Evolutionary conservation across 2,888 invertebrate genomes (phyloP).

Genomic region (Synergus umbraculus): DNA sequence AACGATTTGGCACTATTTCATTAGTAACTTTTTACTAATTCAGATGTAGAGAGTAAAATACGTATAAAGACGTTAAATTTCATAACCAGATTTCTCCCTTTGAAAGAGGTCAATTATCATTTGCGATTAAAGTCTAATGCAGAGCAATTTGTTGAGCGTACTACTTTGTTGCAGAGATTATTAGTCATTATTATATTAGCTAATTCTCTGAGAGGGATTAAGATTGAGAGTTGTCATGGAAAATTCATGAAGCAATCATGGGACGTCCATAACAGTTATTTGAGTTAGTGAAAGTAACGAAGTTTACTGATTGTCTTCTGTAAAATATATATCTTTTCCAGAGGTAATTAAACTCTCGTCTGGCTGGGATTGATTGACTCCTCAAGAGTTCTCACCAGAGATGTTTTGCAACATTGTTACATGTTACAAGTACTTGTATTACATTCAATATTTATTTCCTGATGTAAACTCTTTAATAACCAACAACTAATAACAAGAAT

Average conservation of each 20-base stretch:
- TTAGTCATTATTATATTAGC: constrained; percentile 6
- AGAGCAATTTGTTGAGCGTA: not conserved
- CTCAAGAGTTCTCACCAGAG: constrained; percentile 21
- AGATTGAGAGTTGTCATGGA: constrained; percentile 22
- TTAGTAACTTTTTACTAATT: no score
- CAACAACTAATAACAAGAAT: not conserved
- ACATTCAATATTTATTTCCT: constrained; percentile 12
- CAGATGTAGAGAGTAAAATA: no score
- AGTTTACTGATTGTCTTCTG: constrained; percentile 24
- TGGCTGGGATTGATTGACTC: constrained; percentile 29
- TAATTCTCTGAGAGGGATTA: not conserved
- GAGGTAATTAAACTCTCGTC: constrained; percentile 30
- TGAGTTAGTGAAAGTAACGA: constrained; percentile 31
- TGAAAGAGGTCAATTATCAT: not conserved
- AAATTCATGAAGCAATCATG: constrained; percentile 38
- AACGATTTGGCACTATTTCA: no score
- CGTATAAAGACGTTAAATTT: no score
- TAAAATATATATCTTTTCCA: constrained; percentile 26
- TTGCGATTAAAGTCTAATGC: not conserved
- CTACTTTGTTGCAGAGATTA: constrained; percentile 18
- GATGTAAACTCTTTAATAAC: not conserved
- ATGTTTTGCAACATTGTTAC: constrained; percentile 27
- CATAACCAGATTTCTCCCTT: not conserved
- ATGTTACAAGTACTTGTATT: not conserved
- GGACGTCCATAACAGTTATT: constrained; percentile 31